phyloP scores from a whole-genome alignment of 2,113 vertebrate species.

The Junco hyemalis region DNA sequence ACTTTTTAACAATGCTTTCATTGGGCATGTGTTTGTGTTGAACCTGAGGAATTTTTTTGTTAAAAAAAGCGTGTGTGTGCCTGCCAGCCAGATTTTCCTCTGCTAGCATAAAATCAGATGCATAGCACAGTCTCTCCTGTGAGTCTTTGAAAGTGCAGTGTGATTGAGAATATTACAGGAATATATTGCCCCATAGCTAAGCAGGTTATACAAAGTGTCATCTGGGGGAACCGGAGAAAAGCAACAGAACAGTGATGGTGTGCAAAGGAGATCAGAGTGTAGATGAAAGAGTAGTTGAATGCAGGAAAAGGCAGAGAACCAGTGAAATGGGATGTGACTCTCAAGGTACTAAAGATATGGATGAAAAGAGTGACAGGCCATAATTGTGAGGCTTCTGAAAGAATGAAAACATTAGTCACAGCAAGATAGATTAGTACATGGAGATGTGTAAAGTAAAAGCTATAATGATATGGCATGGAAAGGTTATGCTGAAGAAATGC shows the following conservation, averaged over 20 bases:
- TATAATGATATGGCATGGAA: neutral
- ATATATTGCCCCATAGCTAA: neutral
- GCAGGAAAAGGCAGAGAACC: neutral
- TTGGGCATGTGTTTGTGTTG: neutral
- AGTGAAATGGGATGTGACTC: neutral
- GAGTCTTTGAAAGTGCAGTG: neutral
- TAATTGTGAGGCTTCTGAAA: neutral
- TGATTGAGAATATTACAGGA: neutral
- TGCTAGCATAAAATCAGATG: neutral
- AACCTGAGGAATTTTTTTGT: conserved; percentile 22
- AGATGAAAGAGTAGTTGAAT: neutral
- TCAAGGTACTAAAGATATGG: neutral
- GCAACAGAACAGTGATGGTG: neutral
- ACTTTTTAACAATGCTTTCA: conserved; percentile 30
- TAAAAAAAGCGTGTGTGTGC: neutral
- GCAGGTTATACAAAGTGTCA: neutral
- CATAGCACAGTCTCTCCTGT: neutral
- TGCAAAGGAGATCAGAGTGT: neutral
- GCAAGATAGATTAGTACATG: neutral
- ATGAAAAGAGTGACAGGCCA: neutral
- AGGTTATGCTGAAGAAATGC: neutral
- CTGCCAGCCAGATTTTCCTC: conserved; percentile 20
- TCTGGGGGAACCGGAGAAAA: neutral
- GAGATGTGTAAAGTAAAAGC: neutral
- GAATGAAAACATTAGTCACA: neutral